These are phyloP conservation scores for Cottus gobio DNA, from an alignment of 2,113 vertebrate species.

Conservation along the genomic window DNA sequence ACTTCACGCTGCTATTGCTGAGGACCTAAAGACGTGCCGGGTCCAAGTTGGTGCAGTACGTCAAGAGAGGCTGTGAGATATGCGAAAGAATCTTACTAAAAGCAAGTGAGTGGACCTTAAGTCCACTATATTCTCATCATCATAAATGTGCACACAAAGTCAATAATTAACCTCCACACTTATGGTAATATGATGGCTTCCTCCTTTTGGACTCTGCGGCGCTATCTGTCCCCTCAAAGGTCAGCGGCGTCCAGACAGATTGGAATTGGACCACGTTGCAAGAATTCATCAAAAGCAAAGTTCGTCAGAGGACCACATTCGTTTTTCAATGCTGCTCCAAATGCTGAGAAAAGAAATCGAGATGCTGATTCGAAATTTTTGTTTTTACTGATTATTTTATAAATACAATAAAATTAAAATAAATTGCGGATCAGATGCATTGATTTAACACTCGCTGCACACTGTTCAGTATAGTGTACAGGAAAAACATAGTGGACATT, in stretches of 20 bases:
- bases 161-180: conserved; percentile 2
- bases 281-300: background rate
- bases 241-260: background rate
- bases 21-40: too few species aligned
- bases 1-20: too few species aligned
- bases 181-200: background rate
- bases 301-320: background rate
- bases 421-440: too few species aligned
- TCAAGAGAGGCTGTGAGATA: background rate
- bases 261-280: background rate
- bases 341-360: too few species aligned
- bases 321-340: background rate
- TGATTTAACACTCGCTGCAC: too few species aligned
- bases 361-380: too few species aligned
- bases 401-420: too few species aligned
- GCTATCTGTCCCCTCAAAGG: background rate
- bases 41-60: too few species aligned
- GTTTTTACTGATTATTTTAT: too few species aligned
- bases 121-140: background rate
- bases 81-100: background rate
- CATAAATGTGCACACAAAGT: background rate
- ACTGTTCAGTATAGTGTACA: too few species aligned
- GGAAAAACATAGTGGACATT: background rate
- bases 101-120: background rate
- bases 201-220: background rate